Evolutionary conservation across 2,113 vertebrate species (phyloP).

Genomic region (Protomyctophum bolini): DNA sequence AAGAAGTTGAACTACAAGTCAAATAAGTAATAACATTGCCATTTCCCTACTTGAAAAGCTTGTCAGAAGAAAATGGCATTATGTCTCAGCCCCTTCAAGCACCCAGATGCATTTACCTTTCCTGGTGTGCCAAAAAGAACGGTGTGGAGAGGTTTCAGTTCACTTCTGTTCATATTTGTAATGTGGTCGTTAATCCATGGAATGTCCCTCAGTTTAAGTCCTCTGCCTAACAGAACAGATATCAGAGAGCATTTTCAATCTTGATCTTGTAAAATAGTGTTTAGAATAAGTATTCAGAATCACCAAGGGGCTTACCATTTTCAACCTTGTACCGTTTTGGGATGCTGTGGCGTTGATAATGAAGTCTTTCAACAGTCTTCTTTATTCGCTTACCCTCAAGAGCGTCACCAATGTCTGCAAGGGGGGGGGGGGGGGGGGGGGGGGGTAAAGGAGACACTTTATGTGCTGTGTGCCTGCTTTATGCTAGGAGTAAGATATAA

Average conservation of each 20-base stretch:
- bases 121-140: constrained; percentile 94
- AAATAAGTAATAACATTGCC: too few relatives aligned
- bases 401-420: constrained; percentile 70
- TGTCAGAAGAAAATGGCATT: too few relatives aligned
- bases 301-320: constrained; percentile 77
- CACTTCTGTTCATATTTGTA: constrained; percentile 90
- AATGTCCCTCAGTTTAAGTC: constrained; percentile 94
- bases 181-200: constrained; percentile 89
- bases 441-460: too few relatives aligned
- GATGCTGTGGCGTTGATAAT: constrained; percentile 83
- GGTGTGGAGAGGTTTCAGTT: constrained; percentile 92
- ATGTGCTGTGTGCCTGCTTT: too few relatives aligned
- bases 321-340: constrained; percentile 87
- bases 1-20: too few relatives aligned
- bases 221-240: constrained; percentile 77
- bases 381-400: constrained; percentile 94
- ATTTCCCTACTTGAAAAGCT: too few relatives aligned
- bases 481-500: too few relatives aligned
- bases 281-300: not conserved
- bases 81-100: too few relatives aligned
- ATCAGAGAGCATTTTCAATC: not conserved
- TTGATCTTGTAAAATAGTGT: too few relatives aligned
- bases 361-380: constrained; percentile 90
- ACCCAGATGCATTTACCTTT: constrained; percentile 78
- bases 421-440: too few relatives aligned